Evolutionary conservation across 64 coral and sea anemone genomes (phyloP).

Genomic region (Pachyseris speciosa): DNA sequence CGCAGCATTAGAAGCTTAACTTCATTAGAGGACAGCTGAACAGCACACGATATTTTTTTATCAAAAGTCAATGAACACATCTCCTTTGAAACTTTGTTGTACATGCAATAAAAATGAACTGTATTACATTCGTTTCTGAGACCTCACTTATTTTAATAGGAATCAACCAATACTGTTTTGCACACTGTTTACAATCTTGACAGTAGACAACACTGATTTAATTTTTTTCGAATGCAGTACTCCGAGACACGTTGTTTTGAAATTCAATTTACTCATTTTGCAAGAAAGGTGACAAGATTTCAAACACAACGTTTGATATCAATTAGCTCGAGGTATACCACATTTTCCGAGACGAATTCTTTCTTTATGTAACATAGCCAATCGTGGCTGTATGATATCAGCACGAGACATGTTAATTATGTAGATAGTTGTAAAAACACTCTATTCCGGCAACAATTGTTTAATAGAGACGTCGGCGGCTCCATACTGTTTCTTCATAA

Average conservation of each 20-base stretch:
- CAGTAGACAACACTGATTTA: background rate
- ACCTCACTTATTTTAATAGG: background rate
- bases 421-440: conserved; percentile 11
- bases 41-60: background rate
- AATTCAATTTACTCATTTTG: background rate
- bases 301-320: background rate
- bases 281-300: background rate
- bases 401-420: background rate
- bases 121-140: background rate
- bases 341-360: background rate
- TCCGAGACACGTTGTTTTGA: background rate
- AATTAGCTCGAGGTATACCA: background rate
- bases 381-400: background rate
- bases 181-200: background rate
- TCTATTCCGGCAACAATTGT: conserved; percentile 1
- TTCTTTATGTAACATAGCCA: background rate
- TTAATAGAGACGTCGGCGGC: background rate
- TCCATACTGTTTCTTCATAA: background rate
- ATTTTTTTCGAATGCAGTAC: background rate
- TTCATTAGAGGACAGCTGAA: background rate
- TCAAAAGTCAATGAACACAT: background rate
- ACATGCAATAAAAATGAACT: too few relatives aligned
- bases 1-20: background rate
- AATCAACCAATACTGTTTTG: conserved; percentile 14
- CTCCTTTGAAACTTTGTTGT: background rate